Evolutionary conservation across 2,113 vertebrate species (phyloP).

Genomic region (Callipepla squamata): DNA sequence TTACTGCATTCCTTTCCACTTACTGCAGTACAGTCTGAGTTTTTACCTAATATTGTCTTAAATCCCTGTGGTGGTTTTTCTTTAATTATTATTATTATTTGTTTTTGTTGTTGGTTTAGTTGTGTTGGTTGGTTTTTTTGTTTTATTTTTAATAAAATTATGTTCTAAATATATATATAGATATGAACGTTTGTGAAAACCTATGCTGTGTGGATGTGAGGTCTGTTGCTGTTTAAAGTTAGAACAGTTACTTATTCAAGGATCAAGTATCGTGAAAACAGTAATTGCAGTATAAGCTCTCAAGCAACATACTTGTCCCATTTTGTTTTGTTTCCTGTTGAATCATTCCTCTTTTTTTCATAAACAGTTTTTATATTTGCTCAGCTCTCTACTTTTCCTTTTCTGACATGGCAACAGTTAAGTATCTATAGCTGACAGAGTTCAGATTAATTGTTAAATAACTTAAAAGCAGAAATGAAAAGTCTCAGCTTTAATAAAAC

Average conservation of each 20-base stretch:
- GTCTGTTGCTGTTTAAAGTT: neutral
- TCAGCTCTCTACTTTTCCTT: neutral
- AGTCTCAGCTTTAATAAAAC: neutral
- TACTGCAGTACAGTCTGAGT: neutral
- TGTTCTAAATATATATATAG: neutral
- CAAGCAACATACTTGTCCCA: neutral
- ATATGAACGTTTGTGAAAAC: neutral
- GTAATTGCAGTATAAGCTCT: neutral
- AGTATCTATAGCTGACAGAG: neutral
- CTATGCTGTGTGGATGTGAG: neutral
- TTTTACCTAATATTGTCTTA: neutral
- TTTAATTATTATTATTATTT: too few species aligned
- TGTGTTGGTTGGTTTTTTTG: too few species aligned
- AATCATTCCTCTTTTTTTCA: neutral
- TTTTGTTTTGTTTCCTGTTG: neutral
- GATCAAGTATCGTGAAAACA: neutral
- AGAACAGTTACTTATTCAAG: neutral
- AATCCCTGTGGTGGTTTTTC: neutral
- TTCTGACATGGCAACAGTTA: neutral
- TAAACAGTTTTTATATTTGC: neutral
- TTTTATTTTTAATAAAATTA: neutral
- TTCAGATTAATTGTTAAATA: conserved; percentile 20
- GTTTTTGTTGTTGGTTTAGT: too few species aligned
- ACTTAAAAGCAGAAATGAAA: neutral
- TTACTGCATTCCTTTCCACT: neutral